Base-by-base conservation (phyloP, 2,113 vertebrate genomes). In the Clarias batrachus region DNA sequence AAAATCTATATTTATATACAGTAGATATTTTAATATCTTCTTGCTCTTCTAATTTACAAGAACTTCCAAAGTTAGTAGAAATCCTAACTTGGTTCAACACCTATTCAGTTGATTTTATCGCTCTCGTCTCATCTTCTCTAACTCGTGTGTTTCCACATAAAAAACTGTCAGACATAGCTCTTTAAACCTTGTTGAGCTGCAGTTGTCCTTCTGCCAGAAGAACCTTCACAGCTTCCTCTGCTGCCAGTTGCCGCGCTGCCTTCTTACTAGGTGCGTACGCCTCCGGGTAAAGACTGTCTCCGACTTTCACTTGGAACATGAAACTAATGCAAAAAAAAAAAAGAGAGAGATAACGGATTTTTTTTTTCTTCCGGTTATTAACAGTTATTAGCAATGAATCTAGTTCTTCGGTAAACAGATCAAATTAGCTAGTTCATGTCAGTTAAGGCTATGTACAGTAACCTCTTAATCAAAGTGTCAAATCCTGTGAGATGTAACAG, bases 231-330 rank as follows among this genome's bases (percentile, higher is more conserved):
- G 98, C 97, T 62, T 96, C 96, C 89, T 99, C 97, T 1, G 98
- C 98, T 0, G 98, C 97, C 94, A 99, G 95, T 93, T 98, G 97
- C 89, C 97, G 97, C 0, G 97, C 97, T 37, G 95, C 96, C 88
- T 99, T 99, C 93, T 99, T 99, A 93, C 96, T 99, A 81, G 97
- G 97, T 76, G 97, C 97, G 0, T 96, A 96, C 60, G 96, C 97
- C 25, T 96, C 93, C 37, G 96, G 94, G 92, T 97, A 99, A 76
- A 96, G 90, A 25, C 88, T 95, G 52, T 96, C 95, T 56, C 97
- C 98, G 21, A 99, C 94, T 82, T 96, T 97, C 85, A 99, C 98
- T 82, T 94, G 94, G 94, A 97, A 99, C 88, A 96, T 97, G 93
- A 99, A 99, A 93, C 98, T 99, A 92, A 82, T 4, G 27, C 17